Evolutionary conservation across 2,113 vertebrate genomes (phyloP), one percentile per base, ranked within the genome.

Genomic region (Percopsis transmontana): DNA sequence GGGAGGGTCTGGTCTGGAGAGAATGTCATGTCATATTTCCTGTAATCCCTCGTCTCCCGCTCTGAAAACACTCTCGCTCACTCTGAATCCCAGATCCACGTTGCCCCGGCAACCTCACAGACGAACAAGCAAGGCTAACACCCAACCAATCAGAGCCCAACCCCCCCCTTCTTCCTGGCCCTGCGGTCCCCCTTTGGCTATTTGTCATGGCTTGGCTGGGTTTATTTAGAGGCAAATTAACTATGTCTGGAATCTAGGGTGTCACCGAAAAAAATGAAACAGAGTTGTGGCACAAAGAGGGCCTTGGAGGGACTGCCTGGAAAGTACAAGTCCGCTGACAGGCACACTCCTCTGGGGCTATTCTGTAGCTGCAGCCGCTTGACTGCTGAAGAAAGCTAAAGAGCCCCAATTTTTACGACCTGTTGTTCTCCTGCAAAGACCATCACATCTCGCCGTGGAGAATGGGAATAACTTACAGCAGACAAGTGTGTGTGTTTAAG

Each of bases 151-250:
- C 88, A 83, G 81, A 77, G 76, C 56, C 77, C 72, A n/a, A 59
- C 68, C 81, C 70, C 76, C 68, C 68, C 63, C 65, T 80, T n/a
- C n/a, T n/a, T n/a, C n/a, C n/a, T 67, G 11, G 47, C 77, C 81
- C 73, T 77, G 66, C 47, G 73, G 79, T 88, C 87, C 85, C 89
- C 81, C 86, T 33, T n/a, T 85, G 77, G 87, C 86, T 91, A 91
- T 91, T 92, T 90, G 90, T 93, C 91, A 92, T 89, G 90, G 90
- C 85, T 90, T 91, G 91, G 90, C 89, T 89, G 86, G 87, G 86
- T 91, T 91, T 91, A 90, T 93, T 91, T 91, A 90, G 89, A 92
- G 84, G 90, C 89, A 92, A 92, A 92, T 92, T 90, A 91, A 92
- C 89, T 90, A 89, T 90, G 91, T 92, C 92, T 93, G 90, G 88